Evolutionary conservation across 2,797 vertebrate genomes (phyloP).

Genomic region (Tapirus indicus): DNA sequence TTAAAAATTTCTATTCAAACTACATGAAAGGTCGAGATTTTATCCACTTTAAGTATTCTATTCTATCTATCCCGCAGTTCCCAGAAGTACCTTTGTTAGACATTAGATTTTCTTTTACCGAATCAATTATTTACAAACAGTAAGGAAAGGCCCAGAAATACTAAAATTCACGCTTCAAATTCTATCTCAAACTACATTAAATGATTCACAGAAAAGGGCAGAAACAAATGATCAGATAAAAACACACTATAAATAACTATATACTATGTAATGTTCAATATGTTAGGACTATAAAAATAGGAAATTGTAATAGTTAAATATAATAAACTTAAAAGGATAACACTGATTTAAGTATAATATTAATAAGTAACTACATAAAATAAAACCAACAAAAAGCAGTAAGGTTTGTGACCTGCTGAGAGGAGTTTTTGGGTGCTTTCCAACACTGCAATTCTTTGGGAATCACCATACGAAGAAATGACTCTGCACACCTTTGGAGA

Average conservation of each 20-base stretch:
- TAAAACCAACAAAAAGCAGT: slow-evolving; percentile 23
- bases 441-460: slow-evolving; percentile 6
- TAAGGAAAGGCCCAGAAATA: not conserved
- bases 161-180: slow-evolving; percentile 53
- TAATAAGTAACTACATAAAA: slow-evolving; percentile 47
- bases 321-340: slow-evolving; percentile 27
- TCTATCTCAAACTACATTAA: slow-evolving; percentile 58
- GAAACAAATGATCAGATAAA: slow-evolving; percentile 16
- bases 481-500: not conserved
- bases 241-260: not conserved
- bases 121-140: slow-evolving; percentile 48
- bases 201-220: slow-evolving; percentile 43
- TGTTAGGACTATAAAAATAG: not conserved
- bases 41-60: slow-evolving; percentile 16
- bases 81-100: slow-evolving; percentile 1
- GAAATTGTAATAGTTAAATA: slow-evolving; percentile 27
- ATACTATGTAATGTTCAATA: not conserved
- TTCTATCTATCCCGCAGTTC: not conserved
- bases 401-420: not conserved
- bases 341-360: slow-evolving; percentile 32
- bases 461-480: not conserved
- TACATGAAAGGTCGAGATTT: slow-evolving; percentile 56
- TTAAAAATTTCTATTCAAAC: slow-evolving; percentile 37
- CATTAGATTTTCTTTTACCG: slow-evolving; percentile 41
- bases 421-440: not conserved